phyloP scores from a whole-genome alignment of 2,797 vertebrate species.

The Enteromius trimaculatus region DNA sequence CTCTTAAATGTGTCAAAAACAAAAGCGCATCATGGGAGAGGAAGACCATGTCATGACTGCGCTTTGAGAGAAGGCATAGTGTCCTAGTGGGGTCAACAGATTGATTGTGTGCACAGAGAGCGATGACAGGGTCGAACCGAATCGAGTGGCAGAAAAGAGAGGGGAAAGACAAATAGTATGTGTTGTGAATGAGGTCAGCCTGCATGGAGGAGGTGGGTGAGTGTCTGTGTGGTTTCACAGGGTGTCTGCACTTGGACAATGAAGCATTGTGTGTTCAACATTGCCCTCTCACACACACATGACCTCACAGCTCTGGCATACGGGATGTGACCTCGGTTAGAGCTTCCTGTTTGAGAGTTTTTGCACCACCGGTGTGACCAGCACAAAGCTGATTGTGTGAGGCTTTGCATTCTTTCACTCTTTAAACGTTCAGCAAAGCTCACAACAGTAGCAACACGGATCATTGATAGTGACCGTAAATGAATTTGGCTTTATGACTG shows the following conservation, averaged over 20 bases:
- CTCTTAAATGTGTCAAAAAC: constrained; percentile 41
- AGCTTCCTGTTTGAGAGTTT: constrained; percentile 11
- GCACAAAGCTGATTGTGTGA: constrained; percentile 13
- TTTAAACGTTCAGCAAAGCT: not conserved
- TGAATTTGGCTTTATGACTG: constrained; percentile 30
- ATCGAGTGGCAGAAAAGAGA: constrained; percentile 22
- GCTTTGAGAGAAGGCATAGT: constrained; percentile 50
- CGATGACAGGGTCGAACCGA: constrained; percentile 21
- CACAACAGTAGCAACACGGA: constrained; percentile 8
- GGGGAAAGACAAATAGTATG: constrained; percentile 66
- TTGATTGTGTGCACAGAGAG: constrained; percentile 69
- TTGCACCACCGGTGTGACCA: not conserved
- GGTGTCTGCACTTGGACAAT: constrained; percentile 36
- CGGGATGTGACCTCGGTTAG: constrained; percentile 11
- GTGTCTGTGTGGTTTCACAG: constrained; percentile 58
- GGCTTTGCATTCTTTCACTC: not conserved
- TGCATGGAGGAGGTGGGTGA: constrained; percentile 63
- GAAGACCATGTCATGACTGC: not conserved
- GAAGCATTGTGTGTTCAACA: constrained; percentile 39
- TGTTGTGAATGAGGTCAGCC: constrained; percentile 81
- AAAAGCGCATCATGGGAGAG: constrained; percentile 28
- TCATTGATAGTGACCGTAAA: not conserved
- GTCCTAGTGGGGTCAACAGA: constrained; percentile 60
- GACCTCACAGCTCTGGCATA: constrained; percentile 5
- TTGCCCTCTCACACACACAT: not conserved